Percentiles rank a stretch among this genome's conserved stretches.
phyloP scores from a whole-genome alignment of 2,888 invertebrate genomes.

The Melinaea marsaeus region DNA sequence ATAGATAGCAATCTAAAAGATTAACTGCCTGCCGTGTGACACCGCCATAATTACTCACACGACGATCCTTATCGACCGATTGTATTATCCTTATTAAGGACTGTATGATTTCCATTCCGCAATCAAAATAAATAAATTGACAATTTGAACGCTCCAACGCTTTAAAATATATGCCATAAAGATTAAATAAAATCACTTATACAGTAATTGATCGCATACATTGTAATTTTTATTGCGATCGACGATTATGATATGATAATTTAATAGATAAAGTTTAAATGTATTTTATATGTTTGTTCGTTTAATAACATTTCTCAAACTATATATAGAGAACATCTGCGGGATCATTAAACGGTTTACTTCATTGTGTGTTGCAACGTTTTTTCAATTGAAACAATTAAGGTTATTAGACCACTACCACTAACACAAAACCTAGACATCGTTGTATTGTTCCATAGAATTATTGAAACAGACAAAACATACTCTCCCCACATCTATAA shows the following conservation, averaged over 20 bases:
- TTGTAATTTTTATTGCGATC: conserved; percentile 2
- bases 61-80: conserved; percentile 60
- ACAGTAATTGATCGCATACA: background rate
- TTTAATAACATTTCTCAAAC: conserved; percentile 34
- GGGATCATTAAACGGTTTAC: conserved; percentile 60
- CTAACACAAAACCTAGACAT: conserved; percentile 27
- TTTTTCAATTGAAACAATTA: conserved; percentile 75
- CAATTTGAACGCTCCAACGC: conserved; percentile 8
- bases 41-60: conserved; percentile 68
- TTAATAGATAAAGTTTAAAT: background rate
- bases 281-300: background rate
- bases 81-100: conserved; percentile 47
- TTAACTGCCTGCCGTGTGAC: conserved; percentile 66
- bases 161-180: background rate
- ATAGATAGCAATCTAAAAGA: conserved; percentile 68
- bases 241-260: background rate
- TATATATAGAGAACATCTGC: conserved; percentile 55
- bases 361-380: conserved; percentile 49
- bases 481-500: background rate
- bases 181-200: too few species aligned
- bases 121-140: conserved; percentile 26
- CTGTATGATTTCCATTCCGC: conserved; percentile 33
- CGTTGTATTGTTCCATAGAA: background rate
- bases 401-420: conserved; percentile 51
- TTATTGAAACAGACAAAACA: background rate